Conservation (phyloP, 2,888 invertebrate species). For the Harpagoxenus sublaevis region DNA sequence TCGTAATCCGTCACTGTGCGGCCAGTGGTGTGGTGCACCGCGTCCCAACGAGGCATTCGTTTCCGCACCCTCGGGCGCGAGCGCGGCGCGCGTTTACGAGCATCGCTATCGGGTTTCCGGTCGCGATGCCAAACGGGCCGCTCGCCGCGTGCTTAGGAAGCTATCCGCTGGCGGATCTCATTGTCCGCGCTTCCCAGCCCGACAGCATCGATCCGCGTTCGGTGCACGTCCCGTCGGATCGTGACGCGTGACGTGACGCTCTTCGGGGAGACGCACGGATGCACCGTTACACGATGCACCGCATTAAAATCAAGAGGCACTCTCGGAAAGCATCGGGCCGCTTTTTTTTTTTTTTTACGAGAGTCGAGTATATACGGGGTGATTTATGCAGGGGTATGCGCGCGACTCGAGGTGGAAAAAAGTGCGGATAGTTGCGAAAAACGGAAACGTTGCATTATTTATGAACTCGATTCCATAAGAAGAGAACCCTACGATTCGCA, state of each 20-base stretch:
- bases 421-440: background rate
- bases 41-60: conserved; percentile 22
- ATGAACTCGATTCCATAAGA: conserved; percentile 13
- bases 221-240: background rate
- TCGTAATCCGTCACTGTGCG: conserved; percentile 18
- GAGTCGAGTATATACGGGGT: background rate
- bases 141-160: conserved; percentile 26
- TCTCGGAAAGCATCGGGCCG: background rate
- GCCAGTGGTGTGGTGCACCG: conserved; percentile 1
- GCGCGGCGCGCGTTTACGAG: conserved; percentile 33
- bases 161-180: conserved; percentile 29
- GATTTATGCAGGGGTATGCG: conserved; percentile 13
- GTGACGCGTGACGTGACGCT: conserved; percentile 20
- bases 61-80: conserved; percentile 15
- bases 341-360: background rate
- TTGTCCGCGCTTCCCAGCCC: conserved; percentile 31
- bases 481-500: background rate
- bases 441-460: background rate
- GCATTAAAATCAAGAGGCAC: conserved; percentile 14
- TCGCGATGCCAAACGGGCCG: conserved; percentile 37
- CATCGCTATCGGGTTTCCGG: conserved; percentile 44
- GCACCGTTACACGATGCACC: conserved; percentile 11
- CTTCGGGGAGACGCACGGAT: conserved; percentile 6
- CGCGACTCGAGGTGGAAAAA: background rate
- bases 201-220: conserved; percentile 36